Percentiles rank a stretch among this genome's conserved stretches.
Evolutionary conservation across 1,140 invertebrate species (phyloP).

Genomic region (Thaumetopoea pityocampa): DNA sequence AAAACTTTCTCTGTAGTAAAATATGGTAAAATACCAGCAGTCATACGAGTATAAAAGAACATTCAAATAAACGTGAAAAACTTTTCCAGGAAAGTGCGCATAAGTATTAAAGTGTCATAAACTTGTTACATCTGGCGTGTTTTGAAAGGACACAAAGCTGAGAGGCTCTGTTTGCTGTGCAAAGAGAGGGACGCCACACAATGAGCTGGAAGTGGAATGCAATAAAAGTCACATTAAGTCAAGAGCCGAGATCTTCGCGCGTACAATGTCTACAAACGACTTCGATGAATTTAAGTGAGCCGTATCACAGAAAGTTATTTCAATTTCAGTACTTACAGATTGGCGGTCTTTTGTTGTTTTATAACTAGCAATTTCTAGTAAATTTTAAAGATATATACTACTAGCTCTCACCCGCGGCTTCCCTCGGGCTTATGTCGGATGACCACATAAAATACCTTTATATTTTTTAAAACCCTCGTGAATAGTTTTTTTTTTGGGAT

Average conservation of each 20-base stretch:
- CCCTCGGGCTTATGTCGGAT: too few species aligned
- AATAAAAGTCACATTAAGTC: constrained; percentile 62
- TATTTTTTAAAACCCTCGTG: too few species aligned
- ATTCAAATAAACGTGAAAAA: too few species aligned
- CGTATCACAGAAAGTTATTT: constrained; percentile 2
- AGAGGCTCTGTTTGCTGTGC: constrained; percentile 18
- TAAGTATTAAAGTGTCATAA: constrained; percentile 16
- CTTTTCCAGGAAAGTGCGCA: too few species aligned
- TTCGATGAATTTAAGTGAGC: constrained; percentile 32
- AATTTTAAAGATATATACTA: too few species aligned
- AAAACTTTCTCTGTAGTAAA: too few species aligned
- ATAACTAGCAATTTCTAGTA: too few species aligned
- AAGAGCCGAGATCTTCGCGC: constrained; percentile 34
- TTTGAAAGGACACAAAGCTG: constrained; percentile 9
- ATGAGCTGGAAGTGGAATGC: constrained; percentile 41
- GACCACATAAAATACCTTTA: too few species aligned
- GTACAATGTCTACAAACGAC: constrained; percentile 13
- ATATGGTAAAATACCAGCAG: too few species aligned
- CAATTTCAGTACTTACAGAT: neutral
- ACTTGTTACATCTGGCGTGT: constrained; percentile 9
- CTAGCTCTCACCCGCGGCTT: too few species aligned
- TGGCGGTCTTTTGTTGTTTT: neutral
- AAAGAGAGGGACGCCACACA: constrained; percentile 30
- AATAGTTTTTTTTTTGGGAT: too few species aligned
- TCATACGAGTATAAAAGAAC: neutral